phyloP scores from a whole-genome alignment of 2,797 vertebrate species.

The Sarcoramphus papa region DNA sequence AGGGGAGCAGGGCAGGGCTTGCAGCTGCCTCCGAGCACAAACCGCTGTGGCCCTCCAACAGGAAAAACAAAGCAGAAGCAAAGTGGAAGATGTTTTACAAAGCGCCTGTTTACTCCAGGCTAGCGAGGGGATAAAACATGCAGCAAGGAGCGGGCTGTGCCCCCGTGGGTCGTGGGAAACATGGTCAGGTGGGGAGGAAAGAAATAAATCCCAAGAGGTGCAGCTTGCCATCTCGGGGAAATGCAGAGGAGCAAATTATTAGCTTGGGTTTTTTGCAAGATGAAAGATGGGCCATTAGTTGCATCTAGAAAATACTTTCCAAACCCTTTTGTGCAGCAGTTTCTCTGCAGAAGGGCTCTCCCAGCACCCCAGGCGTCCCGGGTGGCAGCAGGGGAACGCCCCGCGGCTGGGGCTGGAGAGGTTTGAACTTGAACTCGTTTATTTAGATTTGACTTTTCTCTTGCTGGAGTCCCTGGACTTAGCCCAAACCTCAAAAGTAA shows the following conservation, averaged over 20 bases:
- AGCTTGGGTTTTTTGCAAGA: not conserved
- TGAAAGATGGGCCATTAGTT: constrained; percentile 29
- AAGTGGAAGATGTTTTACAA: not conserved
- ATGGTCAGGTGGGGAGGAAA: not conserved
- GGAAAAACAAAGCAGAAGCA: constrained; percentile 11
- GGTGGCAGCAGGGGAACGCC: not conserved
- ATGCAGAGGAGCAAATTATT: not conserved
- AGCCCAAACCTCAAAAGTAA: constrained; percentile 67
- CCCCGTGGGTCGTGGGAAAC: not conserved
- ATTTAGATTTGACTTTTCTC: constrained; percentile 64
- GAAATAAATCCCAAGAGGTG: not conserved
- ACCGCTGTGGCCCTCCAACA: not conserved
- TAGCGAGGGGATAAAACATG: accelerated
- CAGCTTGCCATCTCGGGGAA: not conserved
- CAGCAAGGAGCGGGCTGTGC: not conserved
- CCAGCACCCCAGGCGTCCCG: not conserved
- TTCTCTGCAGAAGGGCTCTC: constrained; percentile 61
- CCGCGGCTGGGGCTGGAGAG: not conserved
- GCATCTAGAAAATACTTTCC: constrained; percentile 26
- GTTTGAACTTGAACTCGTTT: constrained; percentile 64
- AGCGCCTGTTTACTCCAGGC: not conserved
- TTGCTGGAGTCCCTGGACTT: constrained; percentile 55
- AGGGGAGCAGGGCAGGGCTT: not conserved
- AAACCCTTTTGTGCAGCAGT: constrained; percentile 20
- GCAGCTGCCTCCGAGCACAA: not conserved